Base-by-base conservation (phyloP, 2,113 vertebrate genomes). In the Brachyhypopomus occidentalis region DNA sequence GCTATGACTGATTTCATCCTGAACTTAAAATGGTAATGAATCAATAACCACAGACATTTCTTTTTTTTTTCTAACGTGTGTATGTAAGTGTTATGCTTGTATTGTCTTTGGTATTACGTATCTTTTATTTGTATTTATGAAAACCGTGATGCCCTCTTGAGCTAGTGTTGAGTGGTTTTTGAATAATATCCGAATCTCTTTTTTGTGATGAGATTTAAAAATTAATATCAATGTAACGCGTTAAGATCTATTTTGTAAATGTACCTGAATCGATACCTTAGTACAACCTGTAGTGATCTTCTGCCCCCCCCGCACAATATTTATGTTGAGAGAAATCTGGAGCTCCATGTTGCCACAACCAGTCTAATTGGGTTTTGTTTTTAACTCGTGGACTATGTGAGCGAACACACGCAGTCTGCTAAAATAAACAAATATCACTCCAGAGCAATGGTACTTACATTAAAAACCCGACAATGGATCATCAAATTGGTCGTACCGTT, bases 51-150 rank as follows among this genome's bases (percentile, higher is more conserved):
- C 55, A 17, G 71, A 17, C 67, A 69, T 73, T 73, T 41, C 67
- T 72, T 25, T 77, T 71, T 77, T 72, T 41, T 60, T 80, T 84
- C 84, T 60, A 62, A 17, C 73, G 55, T 82, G 80, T 84, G 85
- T 83, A 86, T 90, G 75, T 82, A 80, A 72, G 71, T 91, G 86
- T 87, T 88, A 48, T 83, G 72, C 84, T 70, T 83, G 87, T 90
- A 58, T 86, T 75, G 90, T 90, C 82, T 34, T 78, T 63, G 58
- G 76, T 84, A 85, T 58, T 71, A 77, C 72, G 71, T 56, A 70
- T 83, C 27, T 84, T 89, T 88, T 81, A 55, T 81, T 86, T 88
- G 80, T 88, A 69, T 83, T 85, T 81, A 82, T 81, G 85, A 79
- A 78, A 45, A 63, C 34, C 62, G 84, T 82, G 74, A 69, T 85